Conservation (phyloP, 2,113 vertebrate species). For the Salvator merianae region DNA sequence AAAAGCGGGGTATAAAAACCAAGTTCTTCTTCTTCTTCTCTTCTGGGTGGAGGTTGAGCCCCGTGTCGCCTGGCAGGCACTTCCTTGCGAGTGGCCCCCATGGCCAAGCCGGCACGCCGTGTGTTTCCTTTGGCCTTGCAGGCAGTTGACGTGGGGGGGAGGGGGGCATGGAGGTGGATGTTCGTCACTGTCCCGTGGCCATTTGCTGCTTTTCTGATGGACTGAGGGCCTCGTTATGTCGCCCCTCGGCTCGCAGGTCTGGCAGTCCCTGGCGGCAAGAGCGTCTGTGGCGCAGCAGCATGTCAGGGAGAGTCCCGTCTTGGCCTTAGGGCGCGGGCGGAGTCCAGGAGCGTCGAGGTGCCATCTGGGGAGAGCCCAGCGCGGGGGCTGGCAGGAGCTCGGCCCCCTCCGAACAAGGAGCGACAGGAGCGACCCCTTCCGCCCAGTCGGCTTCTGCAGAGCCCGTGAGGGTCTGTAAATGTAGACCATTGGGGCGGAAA, state of each 20-base stretch:
- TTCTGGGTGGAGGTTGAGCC: too few relatives aligned
- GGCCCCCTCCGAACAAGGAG: too few relatives aligned
- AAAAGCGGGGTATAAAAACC: too few relatives aligned
- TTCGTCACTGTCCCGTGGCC: neutral
- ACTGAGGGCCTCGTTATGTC: neutral
- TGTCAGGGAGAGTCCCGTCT: neutral
- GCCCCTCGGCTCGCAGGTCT: too few relatives aligned
- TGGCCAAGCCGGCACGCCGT: neutral
- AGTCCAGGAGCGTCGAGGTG: neutral
- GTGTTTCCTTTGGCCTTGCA: neutral
- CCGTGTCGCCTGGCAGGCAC: neutral
- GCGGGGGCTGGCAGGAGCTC: too few relatives aligned
- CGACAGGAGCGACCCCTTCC: too few relatives aligned
- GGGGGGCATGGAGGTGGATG: neutral
- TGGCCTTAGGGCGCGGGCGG: neutral
- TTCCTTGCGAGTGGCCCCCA: neutral
- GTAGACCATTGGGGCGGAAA: too few relatives aligned
- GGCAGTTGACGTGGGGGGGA: neutral
- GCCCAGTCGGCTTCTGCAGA: too few relatives aligned
- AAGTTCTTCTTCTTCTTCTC: too few relatives aligned
- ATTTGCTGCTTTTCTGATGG: neutral
- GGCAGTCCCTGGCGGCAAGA: too few relatives aligned
- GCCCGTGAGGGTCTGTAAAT: too few relatives aligned
- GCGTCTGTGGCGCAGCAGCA: too few relatives aligned
- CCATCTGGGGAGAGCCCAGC: neutral